phyloP scores from a whole-genome alignment of 2,888 invertebrate species.

The Onthophagus sagittarius region DNA sequence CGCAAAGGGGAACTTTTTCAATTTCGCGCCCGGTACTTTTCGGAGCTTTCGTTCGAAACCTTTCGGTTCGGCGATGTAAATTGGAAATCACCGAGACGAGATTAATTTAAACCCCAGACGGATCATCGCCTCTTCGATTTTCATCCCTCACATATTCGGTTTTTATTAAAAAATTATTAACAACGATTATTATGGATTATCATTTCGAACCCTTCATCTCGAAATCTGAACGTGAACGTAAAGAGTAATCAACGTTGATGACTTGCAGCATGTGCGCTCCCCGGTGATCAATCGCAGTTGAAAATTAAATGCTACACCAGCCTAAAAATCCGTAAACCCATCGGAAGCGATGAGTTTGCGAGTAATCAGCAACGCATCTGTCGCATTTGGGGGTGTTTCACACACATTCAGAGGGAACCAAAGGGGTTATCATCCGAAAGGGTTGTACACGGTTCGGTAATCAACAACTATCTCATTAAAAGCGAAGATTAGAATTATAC shows the following conservation, averaged over 20 bases:
- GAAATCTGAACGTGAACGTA: not conserved
- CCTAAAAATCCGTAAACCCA: constrained; percentile 9
- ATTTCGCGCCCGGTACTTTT: not conserved
- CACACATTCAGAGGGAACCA: not conserved
- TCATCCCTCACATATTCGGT: not conserved
- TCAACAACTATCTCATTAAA: not conserved
- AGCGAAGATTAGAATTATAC: not conserved
- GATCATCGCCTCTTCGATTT: not conserved
- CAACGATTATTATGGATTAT: not conserved
- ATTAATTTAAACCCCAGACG: not conserved
- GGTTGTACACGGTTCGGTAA: constrained; percentile 11
- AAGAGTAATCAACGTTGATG: constrained; percentile 4
- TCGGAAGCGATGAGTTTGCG: constrained; percentile 13
- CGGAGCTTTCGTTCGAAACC: not conserved
- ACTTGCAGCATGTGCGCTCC: constrained; percentile 7
- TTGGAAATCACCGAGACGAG: constrained; percentile 8
- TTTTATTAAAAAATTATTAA: too few species aligned
- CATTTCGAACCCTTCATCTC: not conserved
- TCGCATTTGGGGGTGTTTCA: not conserved
- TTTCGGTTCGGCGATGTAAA: constrained; percentile 6
- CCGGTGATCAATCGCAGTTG: constrained; percentile 7
- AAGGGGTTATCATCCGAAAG: constrained; percentile 1
- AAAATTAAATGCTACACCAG: constrained; percentile 3
- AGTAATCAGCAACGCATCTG: constrained; percentile 16
- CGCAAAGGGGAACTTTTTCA: constrained; percentile 9